A percentile compares a stretch with the other conserved stretches of the same genome.
phyloP scores from a whole-genome alignment of 2,888 invertebrate species.

The Tachina lurida region DNA sequence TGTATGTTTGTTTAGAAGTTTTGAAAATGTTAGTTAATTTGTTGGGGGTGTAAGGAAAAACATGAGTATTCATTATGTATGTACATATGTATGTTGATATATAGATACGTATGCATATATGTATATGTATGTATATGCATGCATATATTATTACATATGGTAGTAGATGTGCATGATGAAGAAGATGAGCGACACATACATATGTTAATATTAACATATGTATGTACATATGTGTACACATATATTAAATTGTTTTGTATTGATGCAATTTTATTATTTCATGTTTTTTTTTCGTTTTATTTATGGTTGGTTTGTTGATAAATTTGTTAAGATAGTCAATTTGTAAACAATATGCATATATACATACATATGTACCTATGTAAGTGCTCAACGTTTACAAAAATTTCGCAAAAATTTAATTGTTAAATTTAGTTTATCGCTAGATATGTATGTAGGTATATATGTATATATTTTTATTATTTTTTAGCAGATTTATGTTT shows the following conservation, averaged over 20 bases:
- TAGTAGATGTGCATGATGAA: background rate
- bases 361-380: too few relatives aligned
- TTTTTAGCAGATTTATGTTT: too few relatives aligned
- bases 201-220: too few relatives aligned
- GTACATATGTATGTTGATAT: background rate
- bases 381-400: background rate
- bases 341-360: background rate
- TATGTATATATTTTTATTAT: too few relatives aligned
- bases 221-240: background rate
- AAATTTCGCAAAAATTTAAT: background rate
- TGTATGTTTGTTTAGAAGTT: slow-evolving; percentile 48
- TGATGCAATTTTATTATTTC: slow-evolving; percentile 31
- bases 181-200: too few relatives aligned
- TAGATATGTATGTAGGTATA: too few relatives aligned
- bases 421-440: too few relatives aligned
- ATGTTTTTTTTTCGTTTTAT: background rate
- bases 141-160: slow-evolving; percentile 1
- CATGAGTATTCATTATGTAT: background rate
- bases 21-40: slow-evolving; percentile 18
- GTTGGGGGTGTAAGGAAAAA: slow-evolving; percentile 2
- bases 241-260: slow-evolving; percentile 26
- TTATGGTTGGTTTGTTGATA: slow-evolving; percentile 28
- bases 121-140: background rate
- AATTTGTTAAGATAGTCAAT: background rate
- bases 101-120: background rate